phyloP scores from a whole-genome alignment of 2,888 invertebrate species.

The Drosophila melanosoma region DNA sequence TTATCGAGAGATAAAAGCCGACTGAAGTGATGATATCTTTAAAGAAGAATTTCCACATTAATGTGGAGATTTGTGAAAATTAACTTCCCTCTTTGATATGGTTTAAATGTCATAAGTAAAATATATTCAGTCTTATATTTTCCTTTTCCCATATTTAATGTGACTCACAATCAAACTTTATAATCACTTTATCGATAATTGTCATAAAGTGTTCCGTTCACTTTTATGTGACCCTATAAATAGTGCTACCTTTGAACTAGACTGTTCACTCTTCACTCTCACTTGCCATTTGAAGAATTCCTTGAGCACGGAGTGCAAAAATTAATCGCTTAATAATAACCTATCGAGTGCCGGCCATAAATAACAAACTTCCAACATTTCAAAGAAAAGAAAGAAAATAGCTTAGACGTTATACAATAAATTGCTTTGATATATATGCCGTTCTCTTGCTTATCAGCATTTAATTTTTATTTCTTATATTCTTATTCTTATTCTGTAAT shows the following conservation, averaged over 20 bases:
- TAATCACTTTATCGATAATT: background rate
- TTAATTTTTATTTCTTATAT: conserved; percentile 13
- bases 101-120: background rate
- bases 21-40: too few species aligned
- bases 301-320: background rate
- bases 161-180: conserved; percentile 2
- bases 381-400: conserved; percentile 14
- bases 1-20: background rate
- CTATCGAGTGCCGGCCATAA: conserved; percentile 28
- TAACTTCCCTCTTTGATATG: conserved; percentile 25
- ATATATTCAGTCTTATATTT: background rate
- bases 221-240: background rate
- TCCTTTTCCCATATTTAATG: background rate
- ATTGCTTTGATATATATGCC: conserved; percentile 31
- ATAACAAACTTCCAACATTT: background rate
- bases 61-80: background rate
- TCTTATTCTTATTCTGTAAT: background rate
- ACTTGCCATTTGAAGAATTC: background rate
- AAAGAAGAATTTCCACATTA: background rate
- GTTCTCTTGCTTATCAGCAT: conserved; percentile 37
- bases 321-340: background rate
- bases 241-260: conserved; percentile 1
- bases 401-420: conserved; percentile 1
- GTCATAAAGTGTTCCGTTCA: background rate
- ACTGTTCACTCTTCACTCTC: conserved; percentile 1